Base-by-base conservation (phyloP, 2,113 vertebrate species). In the Tachysurus fulvidraco region DNA sequence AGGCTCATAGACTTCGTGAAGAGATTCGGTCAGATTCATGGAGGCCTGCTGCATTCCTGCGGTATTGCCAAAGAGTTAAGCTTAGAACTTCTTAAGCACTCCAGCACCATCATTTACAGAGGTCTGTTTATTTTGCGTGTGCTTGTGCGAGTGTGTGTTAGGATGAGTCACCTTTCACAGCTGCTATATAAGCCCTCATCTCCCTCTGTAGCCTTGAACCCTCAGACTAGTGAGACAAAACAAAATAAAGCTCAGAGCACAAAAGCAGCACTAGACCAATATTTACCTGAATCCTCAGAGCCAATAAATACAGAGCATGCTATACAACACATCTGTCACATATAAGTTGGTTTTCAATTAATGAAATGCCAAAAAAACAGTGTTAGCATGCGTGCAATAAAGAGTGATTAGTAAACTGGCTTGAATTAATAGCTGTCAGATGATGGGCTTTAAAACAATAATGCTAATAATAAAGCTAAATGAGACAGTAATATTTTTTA, bases 41-140 rank as follows among this genome's bases (percentile, higher is more conserved):
- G 98, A 99, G 25, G 98, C 98, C 92, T 99, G 98, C 88, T 99
- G 98, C 98, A 99, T 99, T 41, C 95, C 98, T 99, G 91, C 10
- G 89, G 30, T 23, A 5, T 83, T 50, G 74, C 30, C 65, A 87
- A 25, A 65, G 55, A 13, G 52, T 52, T 1, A 84, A 73, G 21
- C 17, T 69, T 4, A 55, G 17, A 1, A 50, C 1, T 50, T 9
- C 46, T 50, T 88, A 54, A 84, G 36, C 65, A 46, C n/a, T 50
- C 13, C 11, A 77, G 71, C 71, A 65, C n/a, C 44, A 50, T 79
- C 59, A 67, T 85, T 85, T 85, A 54, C 46, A 65, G 30, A 60
- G 46, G 59, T 21, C 46, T 77, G 46, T 44, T 74, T 57, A 60
- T 41, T 16, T 71, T 21, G 73, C 46, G 41, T 74, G 62, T 69